These are phyloP conservation scores for Lasioglossum villosulum DNA, from an alignment of 2,888 invertebrate genomes.

Conservation along the genomic window DNA sequence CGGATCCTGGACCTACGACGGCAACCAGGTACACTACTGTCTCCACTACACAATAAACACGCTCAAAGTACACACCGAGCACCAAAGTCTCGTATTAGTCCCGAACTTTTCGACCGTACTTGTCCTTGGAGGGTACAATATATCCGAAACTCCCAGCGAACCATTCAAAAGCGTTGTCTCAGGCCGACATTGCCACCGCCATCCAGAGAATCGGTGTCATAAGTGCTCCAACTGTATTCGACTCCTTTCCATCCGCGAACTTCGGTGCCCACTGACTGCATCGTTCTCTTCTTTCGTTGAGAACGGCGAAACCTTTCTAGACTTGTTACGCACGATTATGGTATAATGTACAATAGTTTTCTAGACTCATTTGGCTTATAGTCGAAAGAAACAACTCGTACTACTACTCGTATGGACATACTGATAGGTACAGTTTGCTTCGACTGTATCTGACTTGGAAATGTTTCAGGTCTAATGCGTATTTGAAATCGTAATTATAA, in stretches of 20 bases:
- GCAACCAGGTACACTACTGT: conserved; percentile 92
- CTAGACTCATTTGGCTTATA: neutral
- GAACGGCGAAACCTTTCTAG: neutral
- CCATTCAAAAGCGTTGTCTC: neutral
- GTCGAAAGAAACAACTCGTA: neutral
- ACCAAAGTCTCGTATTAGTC: conserved; percentile 52
- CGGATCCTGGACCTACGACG: conserved; percentile 99
- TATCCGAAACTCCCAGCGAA: neutral
- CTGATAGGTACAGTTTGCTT: too few species aligned
- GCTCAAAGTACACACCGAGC: conserved; percentile 66
- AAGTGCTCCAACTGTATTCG: neutral
- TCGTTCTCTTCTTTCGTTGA: neutral
- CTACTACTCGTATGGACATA: too few species aligned
- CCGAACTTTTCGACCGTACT: conserved; percentile 36
- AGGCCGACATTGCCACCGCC: neutral
- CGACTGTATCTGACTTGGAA: neutral
- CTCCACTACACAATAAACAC: conserved; percentile 78
- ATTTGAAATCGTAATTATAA: neutral
- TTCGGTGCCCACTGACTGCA: neutral
- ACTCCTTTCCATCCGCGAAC: neutral
- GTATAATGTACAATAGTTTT: too few species aligned
- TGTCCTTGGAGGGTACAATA: conserved; percentile 6
- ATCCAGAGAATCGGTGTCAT: conserved; percentile 2
- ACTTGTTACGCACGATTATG: neutral
- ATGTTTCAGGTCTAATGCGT: neutral